Evolutionary conservation across 1,140 invertebrate genomes (phyloP).

Genomic region (Leptopilina boulardi): DNA sequence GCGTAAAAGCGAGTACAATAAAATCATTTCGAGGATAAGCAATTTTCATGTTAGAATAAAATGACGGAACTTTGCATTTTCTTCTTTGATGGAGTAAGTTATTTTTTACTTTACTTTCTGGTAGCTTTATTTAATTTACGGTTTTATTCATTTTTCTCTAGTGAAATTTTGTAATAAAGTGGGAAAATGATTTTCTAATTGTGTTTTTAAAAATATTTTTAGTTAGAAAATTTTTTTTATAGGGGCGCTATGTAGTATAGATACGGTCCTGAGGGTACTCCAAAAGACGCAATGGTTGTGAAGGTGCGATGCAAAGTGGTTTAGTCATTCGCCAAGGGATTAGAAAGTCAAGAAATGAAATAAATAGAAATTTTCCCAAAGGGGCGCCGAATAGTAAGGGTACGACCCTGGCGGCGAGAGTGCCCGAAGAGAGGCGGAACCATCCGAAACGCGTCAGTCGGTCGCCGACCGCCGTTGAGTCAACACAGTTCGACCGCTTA

Average conservation of each 20-base stretch:
- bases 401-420: not conserved
- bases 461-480: not conserved
- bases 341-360: not conserved
- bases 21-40: not conserved
- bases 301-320: too few relatives aligned
- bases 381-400: not conserved
- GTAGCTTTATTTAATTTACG: not conserved
- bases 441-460: not conserved
- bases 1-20: slow-evolving; percentile 26
- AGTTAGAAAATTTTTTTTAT: too few relatives aligned
- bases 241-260: too few relatives aligned
- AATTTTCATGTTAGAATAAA: not conserved
- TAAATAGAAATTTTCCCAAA: not conserved
- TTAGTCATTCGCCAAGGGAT: too few relatives aligned
- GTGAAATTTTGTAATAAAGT: too few relatives aligned
- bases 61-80: slow-evolving; percentile 21
- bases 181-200: too few relatives aligned
- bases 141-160: not conserved
- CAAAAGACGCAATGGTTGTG: too few relatives aligned
- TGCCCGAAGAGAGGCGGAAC: not conserved
- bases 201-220: too few relatives aligned
- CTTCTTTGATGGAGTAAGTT: not conserved
- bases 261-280: too few relatives aligned
- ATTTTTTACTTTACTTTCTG: not conserved
- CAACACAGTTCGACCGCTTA: not conserved